Percentiles rank a stretch among this genome's conserved stretches.
phyloP scores from a whole-genome alignment of 2,888 invertebrate species.

The Halictus ligatus region DNA sequence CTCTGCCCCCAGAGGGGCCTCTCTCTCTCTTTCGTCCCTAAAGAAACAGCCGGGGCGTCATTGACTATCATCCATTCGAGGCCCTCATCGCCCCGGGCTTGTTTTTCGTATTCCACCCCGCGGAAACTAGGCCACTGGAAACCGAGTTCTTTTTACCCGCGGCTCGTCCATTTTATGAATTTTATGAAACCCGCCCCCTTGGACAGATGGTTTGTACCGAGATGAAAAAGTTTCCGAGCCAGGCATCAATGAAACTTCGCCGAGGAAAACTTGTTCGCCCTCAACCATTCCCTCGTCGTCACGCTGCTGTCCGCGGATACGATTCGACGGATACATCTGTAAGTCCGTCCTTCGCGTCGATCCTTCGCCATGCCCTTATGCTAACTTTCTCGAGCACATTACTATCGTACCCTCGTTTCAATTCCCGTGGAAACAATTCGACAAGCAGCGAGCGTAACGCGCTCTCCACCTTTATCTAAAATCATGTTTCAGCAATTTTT shows the following conservation, averaged over 20 bases:
- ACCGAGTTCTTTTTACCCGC: constrained; percentile 64
- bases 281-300: background rate
- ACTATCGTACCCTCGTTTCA: background rate
- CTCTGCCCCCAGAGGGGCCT: constrained; percentile 27
- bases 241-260: constrained; percentile 65
- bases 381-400: background rate
- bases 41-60: constrained; percentile 60
- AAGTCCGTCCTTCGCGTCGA: background rate
- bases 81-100: constrained; percentile 63
- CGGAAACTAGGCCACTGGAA: constrained; percentile 67
- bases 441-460: background rate
- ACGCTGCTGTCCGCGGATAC: background rate
- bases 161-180: constrained; percentile 71
- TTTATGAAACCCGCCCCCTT: constrained; percentile 59
- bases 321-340: background rate
- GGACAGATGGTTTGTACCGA: constrained; percentile 45
- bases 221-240: constrained; percentile 69
- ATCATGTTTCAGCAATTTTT: background rate
- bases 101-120: constrained; percentile 64
- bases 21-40: constrained; percentile 28
- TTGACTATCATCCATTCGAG: constrained; percentile 72
- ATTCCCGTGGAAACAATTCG: background rate
- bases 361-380: background rate
- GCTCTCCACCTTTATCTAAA: background rate
- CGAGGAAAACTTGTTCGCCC: constrained; percentile 41